phyloP scores from a whole-genome alignment of 2,797 vertebrate genomes.

The Pristis pectinata region DNA sequence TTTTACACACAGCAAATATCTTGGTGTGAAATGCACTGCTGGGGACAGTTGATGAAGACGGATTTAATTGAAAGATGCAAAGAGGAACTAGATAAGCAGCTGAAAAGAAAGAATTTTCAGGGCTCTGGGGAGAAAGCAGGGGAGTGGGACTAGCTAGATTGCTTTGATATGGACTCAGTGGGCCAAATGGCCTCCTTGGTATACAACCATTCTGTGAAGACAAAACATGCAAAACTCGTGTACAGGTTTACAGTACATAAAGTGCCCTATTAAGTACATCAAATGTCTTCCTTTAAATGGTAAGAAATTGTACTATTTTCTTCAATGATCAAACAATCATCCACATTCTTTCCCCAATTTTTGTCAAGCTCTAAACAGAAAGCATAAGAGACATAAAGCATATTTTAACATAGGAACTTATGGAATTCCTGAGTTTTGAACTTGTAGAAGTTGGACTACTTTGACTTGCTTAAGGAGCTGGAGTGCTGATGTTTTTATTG shows the following conservation, averaged over 20 bases:
- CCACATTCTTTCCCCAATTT: neutral
- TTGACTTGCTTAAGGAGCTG: neutral
- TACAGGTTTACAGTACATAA: neutral
- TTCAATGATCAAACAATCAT: neutral
- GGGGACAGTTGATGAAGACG: too few species aligned
- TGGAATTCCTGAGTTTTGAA: neutral
- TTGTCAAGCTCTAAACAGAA: neutral
- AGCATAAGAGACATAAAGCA: neutral
- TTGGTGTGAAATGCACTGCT: too few species aligned
- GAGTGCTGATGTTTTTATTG: neutral
- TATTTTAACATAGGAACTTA: neutral
- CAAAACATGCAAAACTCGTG: too few species aligned
- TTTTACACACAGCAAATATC: too few species aligned
- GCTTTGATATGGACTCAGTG: too few species aligned
- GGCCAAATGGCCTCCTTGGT: too few species aligned
- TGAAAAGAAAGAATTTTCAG: too few species aligned
- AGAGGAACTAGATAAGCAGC: too few species aligned
- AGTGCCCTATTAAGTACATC: neutral
- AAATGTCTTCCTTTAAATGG: neutral
- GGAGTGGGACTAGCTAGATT: too few species aligned
- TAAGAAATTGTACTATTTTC: neutral
- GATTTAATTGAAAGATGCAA: too few species aligned
- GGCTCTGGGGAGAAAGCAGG: too few species aligned
- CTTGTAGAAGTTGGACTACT: neutral
- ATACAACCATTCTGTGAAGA: too few species aligned